These are phyloP conservation scores for Plutella xylostella DNA, from an alignment of 2,888 invertebrate species.

Conservation along the genomic window DNA sequence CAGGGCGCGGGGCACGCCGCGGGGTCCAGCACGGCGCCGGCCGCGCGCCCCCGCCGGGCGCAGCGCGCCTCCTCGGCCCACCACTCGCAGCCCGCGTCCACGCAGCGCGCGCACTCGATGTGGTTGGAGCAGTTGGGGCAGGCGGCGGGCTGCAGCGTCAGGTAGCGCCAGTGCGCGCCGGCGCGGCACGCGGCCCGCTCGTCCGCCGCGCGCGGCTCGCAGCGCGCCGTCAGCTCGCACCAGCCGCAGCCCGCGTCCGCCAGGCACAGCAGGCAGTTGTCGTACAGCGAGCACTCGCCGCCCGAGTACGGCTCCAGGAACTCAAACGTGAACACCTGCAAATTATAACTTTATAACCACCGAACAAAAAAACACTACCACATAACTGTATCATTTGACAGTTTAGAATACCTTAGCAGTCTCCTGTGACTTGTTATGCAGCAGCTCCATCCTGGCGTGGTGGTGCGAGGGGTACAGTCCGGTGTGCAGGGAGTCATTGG, in stretches of 20 bases:
- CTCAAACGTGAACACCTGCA: slow-evolving; percentile 83
- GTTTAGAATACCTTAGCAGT: slow-evolving; percentile 81
- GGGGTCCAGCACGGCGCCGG: slow-evolving; percentile 73
- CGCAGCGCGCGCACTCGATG: slow-evolving; percentile 89
- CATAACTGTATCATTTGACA: too few relatives aligned
- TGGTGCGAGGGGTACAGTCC: slow-evolving; percentile 74
- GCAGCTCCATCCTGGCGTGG: slow-evolving; percentile 85
- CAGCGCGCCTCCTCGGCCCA: slow-evolving; percentile 91
- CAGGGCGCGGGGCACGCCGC: slow-evolving; percentile 86
- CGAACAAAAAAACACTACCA: too few relatives aligned
- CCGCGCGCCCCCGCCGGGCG: slow-evolving; percentile 79
- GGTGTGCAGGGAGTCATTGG: slow-evolving; percentile 69
- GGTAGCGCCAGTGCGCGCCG: slow-evolving; percentile 78
- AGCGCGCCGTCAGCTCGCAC: slow-evolving; percentile 83
- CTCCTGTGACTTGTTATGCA: slow-evolving; percentile 79
- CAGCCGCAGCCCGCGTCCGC: slow-evolving; percentile 92
- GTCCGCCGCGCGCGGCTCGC: slow-evolving; percentile 75
- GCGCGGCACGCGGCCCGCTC: slow-evolving; percentile 72
- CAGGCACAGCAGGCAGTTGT: slow-evolving; percentile 88
- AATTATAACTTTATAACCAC: too few relatives aligned
- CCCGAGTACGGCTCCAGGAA: slow-evolving; percentile 90
- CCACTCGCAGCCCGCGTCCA: slow-evolving; percentile 90
- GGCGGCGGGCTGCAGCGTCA: slow-evolving; percentile 83
- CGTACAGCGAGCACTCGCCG: slow-evolving; percentile 80
- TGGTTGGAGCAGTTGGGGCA: slow-evolving; percentile 92